Conservation (phyloP, 2,113 vertebrate genomes). For the Plestiodon gilberti region DNA sequence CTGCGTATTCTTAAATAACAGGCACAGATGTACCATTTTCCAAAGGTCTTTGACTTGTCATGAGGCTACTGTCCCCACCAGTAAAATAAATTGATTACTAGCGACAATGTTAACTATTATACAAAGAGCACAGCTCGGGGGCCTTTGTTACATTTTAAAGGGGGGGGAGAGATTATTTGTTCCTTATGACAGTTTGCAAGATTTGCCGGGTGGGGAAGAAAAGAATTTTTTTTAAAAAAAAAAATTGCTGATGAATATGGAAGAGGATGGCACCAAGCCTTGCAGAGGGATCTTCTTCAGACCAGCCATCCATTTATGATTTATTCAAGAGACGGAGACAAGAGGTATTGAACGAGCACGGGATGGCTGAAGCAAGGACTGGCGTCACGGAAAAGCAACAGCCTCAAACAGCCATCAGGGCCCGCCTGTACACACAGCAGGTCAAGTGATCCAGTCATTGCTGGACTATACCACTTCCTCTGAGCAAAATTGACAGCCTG, state of each 20-base stretch:
- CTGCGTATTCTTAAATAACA: slow-evolving; percentile 76
- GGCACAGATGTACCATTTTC: slow-evolving; percentile 77
- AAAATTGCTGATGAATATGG: slow-evolving; percentile 68
- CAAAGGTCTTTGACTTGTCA: slow-evolving; percentile 79
- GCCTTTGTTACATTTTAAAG: slow-evolving; percentile 68
- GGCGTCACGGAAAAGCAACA: background rate
- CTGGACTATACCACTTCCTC: background rate
- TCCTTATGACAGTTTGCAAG: slow-evolving; percentile 74
- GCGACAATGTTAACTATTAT: slow-evolving; percentile 69
- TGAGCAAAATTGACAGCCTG: too few relatives aligned
- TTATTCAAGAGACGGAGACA: slow-evolving; percentile 32
- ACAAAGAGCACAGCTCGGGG: slow-evolving; percentile 59
- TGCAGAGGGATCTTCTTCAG: slow-evolving; percentile 52
- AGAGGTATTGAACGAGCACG: slow-evolving; percentile 24
- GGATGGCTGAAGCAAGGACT: background rate
- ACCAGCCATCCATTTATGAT: slow-evolving; percentile 53
- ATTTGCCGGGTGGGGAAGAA: slow-evolving; percentile 68
- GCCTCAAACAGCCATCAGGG: background rate
- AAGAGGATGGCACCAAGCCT: slow-evolving; percentile 47
- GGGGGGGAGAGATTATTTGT: slow-evolving; percentile 68
- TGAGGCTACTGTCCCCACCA: slow-evolving; percentile 71
- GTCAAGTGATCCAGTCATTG: background rate
- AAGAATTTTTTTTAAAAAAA: slow-evolving; percentile 48
- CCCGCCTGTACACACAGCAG: background rate
- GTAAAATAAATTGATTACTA: slow-evolving; percentile 71